Evolutionary conservation across 2,888 invertebrate genomes (phyloP).

Genomic region (Polyommatus iphigenia): DNA sequence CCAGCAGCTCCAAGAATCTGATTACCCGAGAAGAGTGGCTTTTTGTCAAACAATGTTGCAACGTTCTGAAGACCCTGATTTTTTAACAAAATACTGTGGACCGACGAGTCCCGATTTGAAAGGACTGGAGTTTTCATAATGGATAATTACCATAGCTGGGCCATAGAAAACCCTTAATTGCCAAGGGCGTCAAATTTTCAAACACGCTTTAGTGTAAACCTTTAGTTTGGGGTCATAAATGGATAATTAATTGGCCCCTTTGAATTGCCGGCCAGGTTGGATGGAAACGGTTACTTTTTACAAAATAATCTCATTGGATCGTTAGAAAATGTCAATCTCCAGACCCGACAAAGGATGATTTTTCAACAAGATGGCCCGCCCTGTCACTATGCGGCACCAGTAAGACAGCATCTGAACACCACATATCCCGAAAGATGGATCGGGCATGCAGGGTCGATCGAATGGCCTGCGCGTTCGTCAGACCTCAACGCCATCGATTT

Average conservation of each 20-base stretch:
- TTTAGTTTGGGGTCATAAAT: too few relatives aligned
- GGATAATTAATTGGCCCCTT: too few relatives aligned
- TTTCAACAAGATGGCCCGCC: slow-evolving; percentile 37
- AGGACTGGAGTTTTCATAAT: slow-evolving; percentile 39
- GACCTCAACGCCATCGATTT: too few relatives aligned
- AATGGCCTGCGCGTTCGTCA: slow-evolving; percentile 32
- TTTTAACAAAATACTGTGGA: slow-evolving; percentile 35
- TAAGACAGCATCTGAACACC: slow-evolving; percentile 33
- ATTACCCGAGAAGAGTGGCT: slow-evolving; percentile 23
- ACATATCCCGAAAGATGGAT: slow-evolving; percentile 35
- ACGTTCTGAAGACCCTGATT: slow-evolving; percentile 21
- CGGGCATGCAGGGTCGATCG: slow-evolving; percentile 30
- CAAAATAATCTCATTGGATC: too few relatives aligned
- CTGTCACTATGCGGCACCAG: slow-evolving; percentile 34
- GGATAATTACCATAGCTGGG: slow-evolving; percentile 36
- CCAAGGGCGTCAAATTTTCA: too few relatives aligned
- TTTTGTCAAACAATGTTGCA: slow-evolving; percentile 22
- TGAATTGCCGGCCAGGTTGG: too few relatives aligned
- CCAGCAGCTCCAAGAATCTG: not conserved
- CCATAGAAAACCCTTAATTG: slow-evolving; percentile 38
- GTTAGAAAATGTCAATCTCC: slow-evolving; percentile 35
- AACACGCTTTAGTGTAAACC: too few relatives aligned
- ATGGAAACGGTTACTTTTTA: too few relatives aligned
- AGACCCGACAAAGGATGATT: slow-evolving; percentile 31
- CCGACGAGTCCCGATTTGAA: slow-evolving; percentile 34